A percentile compares a stretch with the other conserved stretches of the same genome.
Conservation (phyloP, 2,888 invertebrate genomes). For the Drosophila greeni region DNA sequence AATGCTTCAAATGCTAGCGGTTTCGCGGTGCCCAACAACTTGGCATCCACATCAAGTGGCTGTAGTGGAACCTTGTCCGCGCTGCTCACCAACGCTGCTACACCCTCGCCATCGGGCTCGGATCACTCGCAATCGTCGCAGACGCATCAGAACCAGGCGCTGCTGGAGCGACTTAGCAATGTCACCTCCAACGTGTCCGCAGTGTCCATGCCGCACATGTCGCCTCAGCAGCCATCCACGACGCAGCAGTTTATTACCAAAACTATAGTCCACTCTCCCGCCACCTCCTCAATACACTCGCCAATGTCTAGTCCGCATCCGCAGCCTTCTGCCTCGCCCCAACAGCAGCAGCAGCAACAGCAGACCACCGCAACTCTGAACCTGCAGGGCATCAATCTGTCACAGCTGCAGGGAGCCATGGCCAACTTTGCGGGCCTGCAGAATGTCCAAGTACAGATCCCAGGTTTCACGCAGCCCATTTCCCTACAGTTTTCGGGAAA, state of each 20-base stretch:
- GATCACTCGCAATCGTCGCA: constrained; percentile 77
- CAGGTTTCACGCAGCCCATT: constrained; percentile 91
- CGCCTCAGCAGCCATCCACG: constrained; percentile 70
- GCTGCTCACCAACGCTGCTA: constrained; percentile 80
- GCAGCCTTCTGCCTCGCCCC: constrained; percentile 77
- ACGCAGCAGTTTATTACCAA: constrained; percentile 75
- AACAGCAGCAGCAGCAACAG: constrained; percentile 68
- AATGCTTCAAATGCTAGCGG: constrained; percentile 79
- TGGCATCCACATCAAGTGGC: constrained; percentile 47
- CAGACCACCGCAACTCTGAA: constrained; percentile 80
- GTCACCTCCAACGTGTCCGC: constrained; percentile 68
- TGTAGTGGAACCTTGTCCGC: constrained; percentile 79
- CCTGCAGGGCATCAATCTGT: constrained; percentile 86
- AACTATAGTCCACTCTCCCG: constrained; percentile 78
- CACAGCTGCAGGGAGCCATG: constrained; percentile 82
- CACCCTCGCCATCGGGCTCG: constrained; percentile 76
- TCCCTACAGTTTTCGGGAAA: constrained; percentile 87
- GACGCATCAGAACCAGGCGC: constrained; percentile 73
- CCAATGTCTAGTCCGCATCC: constrained; percentile 82
- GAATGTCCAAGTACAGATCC: constrained; percentile 87
- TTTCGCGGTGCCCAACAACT: constrained; percentile 80
- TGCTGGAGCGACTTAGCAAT: constrained; percentile 77
- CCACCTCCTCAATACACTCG: constrained; percentile 79
- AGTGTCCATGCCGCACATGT: constrained; percentile 75
- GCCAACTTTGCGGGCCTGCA: constrained; percentile 84